phyloP scores from a whole-genome alignment of 2,888 invertebrate species.

The Choristoneura rosaceana region DNA sequence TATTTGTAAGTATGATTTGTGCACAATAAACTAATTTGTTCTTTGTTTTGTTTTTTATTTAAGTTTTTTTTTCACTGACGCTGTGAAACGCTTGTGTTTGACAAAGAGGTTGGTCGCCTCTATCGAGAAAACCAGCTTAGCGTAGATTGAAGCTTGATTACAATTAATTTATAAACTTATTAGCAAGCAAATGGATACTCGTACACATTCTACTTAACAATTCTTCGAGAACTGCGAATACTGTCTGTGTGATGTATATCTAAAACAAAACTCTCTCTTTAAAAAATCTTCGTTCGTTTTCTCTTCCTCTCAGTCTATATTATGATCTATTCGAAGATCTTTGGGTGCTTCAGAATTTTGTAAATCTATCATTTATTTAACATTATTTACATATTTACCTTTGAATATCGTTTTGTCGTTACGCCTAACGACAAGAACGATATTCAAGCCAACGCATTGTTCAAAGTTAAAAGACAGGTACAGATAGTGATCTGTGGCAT shows the following conservation, averaged over 20 bases:
- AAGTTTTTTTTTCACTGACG: conserved; percentile 52
- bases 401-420: background rate
- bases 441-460: background rate
- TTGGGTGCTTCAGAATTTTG: conserved; percentile 56
- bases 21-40: conserved; percentile 83
- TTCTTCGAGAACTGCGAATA: conserved; percentile 5
- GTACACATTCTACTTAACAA: conserved; percentile 4
- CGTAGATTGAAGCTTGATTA: conserved; percentile 29
- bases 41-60: conserved; percentile 76
- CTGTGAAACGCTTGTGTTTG: conserved; percentile 43
- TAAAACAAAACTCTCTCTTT: conserved; percentile 45
- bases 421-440: no score
- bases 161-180: conserved; percentile 28
- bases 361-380: background rate
- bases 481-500: conserved; percentile 23
- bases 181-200: conserved; percentile 48
- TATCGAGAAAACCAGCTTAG: conserved; percentile 21
- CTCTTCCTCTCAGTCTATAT: conserved; percentile 65
- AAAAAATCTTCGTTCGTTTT: conserved; percentile 45
- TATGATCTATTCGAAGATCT: conserved; percentile 42
- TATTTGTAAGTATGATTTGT: conserved; percentile 82
- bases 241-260: conserved; percentile 81
- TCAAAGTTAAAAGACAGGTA: background rate
- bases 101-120: background rate
- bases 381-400: background rate